Conservation (phyloP, 2,113 vertebrate species). For the Sinocyclocheilus anophthalmus region DNA sequence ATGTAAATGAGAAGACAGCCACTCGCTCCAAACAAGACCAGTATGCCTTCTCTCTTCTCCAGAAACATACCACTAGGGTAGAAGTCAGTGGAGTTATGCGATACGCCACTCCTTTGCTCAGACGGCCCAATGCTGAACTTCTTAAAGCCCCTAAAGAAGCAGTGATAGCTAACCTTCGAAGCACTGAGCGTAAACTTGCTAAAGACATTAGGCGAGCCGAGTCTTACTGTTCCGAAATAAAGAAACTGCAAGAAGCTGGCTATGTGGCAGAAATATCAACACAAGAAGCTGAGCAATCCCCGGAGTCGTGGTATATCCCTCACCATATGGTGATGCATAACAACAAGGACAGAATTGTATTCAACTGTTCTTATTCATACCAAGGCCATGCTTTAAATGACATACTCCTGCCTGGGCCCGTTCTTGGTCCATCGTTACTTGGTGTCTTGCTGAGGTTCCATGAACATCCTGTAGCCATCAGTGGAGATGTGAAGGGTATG, state of each 20-base stretch:
- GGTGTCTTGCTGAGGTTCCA: not conserved
- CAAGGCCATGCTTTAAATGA: not conserved
- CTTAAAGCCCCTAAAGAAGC: slow-evolving; percentile 9
- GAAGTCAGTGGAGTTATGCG: too few species aligned
- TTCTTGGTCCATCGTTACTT: not conserved
- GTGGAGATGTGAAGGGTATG: not conserved
- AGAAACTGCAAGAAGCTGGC: not conserved
- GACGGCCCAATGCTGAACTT: not conserved
- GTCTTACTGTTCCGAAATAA: not conserved
- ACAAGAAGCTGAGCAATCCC: not conserved
- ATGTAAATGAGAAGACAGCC: too few species aligned
- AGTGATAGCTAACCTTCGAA: not conserved
- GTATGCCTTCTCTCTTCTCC: too few species aligned
- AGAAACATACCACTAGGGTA: too few species aligned
- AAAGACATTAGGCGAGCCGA: not conserved
- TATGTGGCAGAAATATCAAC: not conserved
- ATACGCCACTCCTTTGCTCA: not conserved
- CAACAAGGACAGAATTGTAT: slow-evolving; percentile 6
- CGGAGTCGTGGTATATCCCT: slow-evolving; percentile 2
- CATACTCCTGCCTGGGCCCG: not conserved
- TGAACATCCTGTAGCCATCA: not conserved
- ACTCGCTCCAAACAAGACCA: too few species aligned
- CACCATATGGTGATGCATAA: slow-evolving; percentile 8
- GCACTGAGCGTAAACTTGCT: not conserved
- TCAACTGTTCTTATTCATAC: not conserved